Conservation (phyloP, 2,888 invertebrate species). For the Quadriops clusia region DNA sequence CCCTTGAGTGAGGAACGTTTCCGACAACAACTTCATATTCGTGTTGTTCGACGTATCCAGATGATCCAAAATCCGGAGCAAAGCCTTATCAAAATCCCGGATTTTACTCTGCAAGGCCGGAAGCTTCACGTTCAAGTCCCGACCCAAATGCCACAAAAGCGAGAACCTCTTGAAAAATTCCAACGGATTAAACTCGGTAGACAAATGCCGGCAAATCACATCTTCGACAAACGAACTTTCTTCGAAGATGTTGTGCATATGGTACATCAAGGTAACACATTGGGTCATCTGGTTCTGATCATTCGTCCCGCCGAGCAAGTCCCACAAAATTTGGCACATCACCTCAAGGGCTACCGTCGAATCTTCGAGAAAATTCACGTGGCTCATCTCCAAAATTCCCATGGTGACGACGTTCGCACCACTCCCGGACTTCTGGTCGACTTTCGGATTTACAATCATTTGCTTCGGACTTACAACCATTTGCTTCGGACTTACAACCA, state of each 20-base stretch:
- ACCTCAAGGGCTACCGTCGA: constrained; percentile 51
- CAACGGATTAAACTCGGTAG: constrained; percentile 38
- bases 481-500: too few relatives aligned
- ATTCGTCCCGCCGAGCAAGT: constrained; percentile 47
- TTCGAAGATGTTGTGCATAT: constrained; percentile 60
- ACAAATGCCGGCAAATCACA: constrained; percentile 46
- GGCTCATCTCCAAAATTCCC: constrained; percentile 53
- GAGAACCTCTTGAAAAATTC: constrained; percentile 53
- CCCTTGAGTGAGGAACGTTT: constrained; percentile 64
- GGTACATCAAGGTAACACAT: constrained; percentile 60
- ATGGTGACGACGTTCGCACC: constrained; percentile 50
- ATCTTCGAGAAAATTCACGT: constrained; percentile 54
- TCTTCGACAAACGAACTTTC: constrained; percentile 52
- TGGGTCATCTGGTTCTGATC: constrained; percentile 46
- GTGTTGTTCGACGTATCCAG: constrained; percentile 46
- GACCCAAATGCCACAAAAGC: constrained; percentile 64
- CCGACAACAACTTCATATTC: constrained; percentile 50
- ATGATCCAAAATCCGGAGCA: constrained; percentile 62
- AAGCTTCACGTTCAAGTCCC: constrained; percentile 49
- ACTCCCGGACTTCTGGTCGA: constrained; percentile 22
- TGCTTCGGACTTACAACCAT: constrained; percentile 8
- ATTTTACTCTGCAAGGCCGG: constrained; percentile 33
- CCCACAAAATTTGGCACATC: constrained; percentile 60
- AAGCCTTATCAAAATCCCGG: constrained; percentile 52
- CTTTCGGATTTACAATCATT: constrained; percentile 4